Evolutionary conservation across 1,140 invertebrate genomes (phyloP).

Genomic region (Drosophila parvula): DNA sequence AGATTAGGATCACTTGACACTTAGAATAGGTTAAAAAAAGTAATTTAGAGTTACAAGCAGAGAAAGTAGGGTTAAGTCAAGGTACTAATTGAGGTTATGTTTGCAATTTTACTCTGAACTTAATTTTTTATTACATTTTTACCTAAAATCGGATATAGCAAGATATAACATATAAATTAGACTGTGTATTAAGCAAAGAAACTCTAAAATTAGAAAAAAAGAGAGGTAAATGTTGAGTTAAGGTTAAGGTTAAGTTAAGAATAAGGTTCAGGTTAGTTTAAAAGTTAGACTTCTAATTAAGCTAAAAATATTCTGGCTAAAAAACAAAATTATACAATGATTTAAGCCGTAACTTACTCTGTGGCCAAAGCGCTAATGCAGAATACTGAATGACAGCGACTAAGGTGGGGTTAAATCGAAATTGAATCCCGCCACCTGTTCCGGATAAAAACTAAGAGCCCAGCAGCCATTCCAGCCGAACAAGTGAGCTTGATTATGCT

Average conservation of each 20-base stretch:
- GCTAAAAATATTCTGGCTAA: background rate
- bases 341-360: background rate
- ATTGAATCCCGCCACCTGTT: constrained; percentile 2
- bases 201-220: background rate
- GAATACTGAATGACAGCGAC: background rate
- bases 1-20: too few species aligned
- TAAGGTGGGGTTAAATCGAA: constrained; percentile 4
- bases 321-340: too few species aligned
- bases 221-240: too few species aligned
- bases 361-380: background rate
- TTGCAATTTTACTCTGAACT: background rate
- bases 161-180: background rate
- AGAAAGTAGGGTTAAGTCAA: background rate
- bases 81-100: background rate
- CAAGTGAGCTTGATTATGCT: constrained; percentile 26
- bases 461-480: background rate
- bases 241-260: background rate
- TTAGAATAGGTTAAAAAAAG: too few species aligned
- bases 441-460: background rate
- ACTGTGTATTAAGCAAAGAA: background rate
- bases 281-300: background rate
- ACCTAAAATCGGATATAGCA: background rate
- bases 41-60: background rate
- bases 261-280: background rate
- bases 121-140: background rate